These are phyloP conservation scores for Agrochola macilenta DNA, from an alignment of 2,888 invertebrate species.

Conservation along the genomic window DNA sequence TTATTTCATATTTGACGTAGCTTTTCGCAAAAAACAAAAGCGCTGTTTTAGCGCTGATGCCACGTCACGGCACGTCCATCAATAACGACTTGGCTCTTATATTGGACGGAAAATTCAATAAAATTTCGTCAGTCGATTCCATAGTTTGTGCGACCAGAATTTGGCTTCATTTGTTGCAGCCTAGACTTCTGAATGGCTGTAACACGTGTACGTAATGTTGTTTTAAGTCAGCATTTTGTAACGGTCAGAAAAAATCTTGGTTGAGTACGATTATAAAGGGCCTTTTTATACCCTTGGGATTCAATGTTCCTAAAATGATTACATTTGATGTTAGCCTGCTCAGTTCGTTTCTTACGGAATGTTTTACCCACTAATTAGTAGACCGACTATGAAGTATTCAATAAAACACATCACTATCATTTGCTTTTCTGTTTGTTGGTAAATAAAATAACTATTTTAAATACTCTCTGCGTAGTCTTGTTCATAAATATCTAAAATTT, in stretches of 20 bases:
- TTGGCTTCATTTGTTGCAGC: conserved; percentile 64
- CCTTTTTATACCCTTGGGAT: not conserved
- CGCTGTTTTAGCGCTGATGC: conserved; percentile 75
- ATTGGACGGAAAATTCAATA: conserved; percentile 87
- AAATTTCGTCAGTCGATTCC: conserved; percentile 85
- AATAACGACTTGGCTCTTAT: conserved; percentile 84
- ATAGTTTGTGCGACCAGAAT: conserved; percentile 76
- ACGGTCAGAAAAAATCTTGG: conserved; percentile 25
- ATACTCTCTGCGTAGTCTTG: not conserved
- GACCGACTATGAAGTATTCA: not conserved
- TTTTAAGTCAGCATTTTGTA: conserved; percentile 52
- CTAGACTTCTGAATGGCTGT: conserved; percentile 54
- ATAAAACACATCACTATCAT: not conserved
- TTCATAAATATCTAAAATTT: conserved; percentile 15
- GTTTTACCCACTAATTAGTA: not conserved
- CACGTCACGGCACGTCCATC: conserved; percentile 82
- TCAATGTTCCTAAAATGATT: no score
- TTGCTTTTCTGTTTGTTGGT: not conserved
- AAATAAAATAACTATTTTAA: not conserved
- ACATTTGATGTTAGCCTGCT: not conserved
- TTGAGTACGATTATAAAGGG: conserved; percentile 1
- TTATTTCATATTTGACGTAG: conserved; percentile 32
- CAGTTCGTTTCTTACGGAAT: not conserved
- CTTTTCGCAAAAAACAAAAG: conserved; percentile 52
- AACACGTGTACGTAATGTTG: conserved; percentile 51